Percentiles rank a stretch among this genome's conserved stretches.
Conservation (phyloP, 2,888 invertebrate species). For the Agrochola macilenta region DNA sequence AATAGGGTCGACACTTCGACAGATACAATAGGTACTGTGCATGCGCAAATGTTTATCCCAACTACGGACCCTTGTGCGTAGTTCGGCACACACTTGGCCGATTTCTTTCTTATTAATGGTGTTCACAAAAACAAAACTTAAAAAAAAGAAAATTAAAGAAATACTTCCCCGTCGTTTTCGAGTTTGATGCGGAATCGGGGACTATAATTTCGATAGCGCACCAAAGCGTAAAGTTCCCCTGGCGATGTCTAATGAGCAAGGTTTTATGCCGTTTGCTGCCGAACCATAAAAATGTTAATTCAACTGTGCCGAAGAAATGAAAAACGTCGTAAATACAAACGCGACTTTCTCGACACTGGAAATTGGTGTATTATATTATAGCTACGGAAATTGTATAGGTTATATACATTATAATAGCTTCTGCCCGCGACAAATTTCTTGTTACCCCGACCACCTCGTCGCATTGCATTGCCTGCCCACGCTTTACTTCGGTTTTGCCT, state of each 20-base stretch:
- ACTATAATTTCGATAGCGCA: slow-evolving; percentile 74
- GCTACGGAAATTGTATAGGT: slow-evolving; percentile 30
- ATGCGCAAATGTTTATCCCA: neutral
- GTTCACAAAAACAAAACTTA: slow-evolving; percentile 38
- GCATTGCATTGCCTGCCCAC: too few species aligned
- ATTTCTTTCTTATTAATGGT: slow-evolving; percentile 20
- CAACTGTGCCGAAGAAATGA: slow-evolving; percentile 74
- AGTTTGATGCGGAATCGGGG: slow-evolving; percentile 68
- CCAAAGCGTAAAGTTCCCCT: slow-evolving; percentile 69
- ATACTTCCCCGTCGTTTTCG: slow-evolving; percentile 47
- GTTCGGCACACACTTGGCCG: neutral
- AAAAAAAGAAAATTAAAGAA: slow-evolving; percentile 33
- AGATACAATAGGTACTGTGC: neutral
- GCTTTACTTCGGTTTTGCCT: too few species aligned
- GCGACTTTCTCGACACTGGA: slow-evolving; percentile 57
- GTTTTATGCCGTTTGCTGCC: slow-evolving; percentile 78
- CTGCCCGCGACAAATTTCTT: too few species aligned
- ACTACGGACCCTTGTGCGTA: neutral
- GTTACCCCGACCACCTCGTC: too few species aligned
- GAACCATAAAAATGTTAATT: slow-evolving; percentile 86
- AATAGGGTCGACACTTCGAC: neutral
- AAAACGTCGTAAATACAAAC: slow-evolving; percentile 78
- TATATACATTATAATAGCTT: slow-evolving; percentile 9
- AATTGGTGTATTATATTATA: slow-evolving; percentile 43
- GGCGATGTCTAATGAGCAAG: slow-evolving; percentile 77